Percentiles rank a stretch among this genome's conserved stretches.
phyloP scores from a whole-genome alignment of 1,140 invertebrate species.

The Melitaea cinxia region DNA sequence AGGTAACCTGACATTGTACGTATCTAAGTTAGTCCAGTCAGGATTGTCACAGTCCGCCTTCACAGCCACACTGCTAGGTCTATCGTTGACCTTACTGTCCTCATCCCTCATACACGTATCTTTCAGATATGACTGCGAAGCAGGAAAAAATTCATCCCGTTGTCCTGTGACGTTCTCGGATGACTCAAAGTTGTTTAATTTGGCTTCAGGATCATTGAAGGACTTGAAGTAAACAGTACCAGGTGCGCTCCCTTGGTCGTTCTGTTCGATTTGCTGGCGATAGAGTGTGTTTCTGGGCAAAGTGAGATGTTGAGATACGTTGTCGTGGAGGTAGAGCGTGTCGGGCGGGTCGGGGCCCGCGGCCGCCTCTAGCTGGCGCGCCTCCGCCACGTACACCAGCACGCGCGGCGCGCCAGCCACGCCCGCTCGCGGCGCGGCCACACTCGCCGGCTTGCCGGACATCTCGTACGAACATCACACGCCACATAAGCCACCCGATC shows the following conservation, averaged over 20 bases:
- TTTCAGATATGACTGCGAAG: slow-evolving; percentile 58
- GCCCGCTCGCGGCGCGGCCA: slow-evolving; percentile 74
- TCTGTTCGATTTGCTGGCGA: slow-evolving; percentile 47
- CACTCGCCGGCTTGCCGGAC: slow-evolving; percentile 77
- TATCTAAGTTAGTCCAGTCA: slow-evolving; percentile 60
- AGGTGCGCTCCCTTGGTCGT: slow-evolving; percentile 44
- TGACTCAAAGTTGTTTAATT: slow-evolving; percentile 48
- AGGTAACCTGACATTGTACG: slow-evolving; percentile 50
- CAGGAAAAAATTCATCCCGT: slow-evolving; percentile 50
- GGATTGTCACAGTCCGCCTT: slow-evolving; percentile 55
- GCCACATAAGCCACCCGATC: slow-evolving; percentile 61
- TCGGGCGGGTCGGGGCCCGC: slow-evolving; percentile 59
- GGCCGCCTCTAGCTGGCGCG: slow-evolving; percentile 73
- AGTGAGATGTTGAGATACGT: slow-evolving; percentile 51
- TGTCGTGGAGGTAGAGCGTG: slow-evolving; percentile 59
- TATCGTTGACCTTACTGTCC: slow-evolving; percentile 43
- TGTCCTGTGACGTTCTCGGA: slow-evolving; percentile 43
- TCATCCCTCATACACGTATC: slow-evolving; percentile 55
- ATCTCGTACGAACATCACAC: slow-evolving; percentile 75
- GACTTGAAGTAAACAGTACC: slow-evolving; percentile 58
- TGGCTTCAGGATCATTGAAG: slow-evolving; percentile 56
- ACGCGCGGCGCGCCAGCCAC: slow-evolving; percentile 72
- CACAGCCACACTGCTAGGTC: slow-evolving; percentile 37
- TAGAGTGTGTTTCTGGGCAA: slow-evolving; percentile 50
- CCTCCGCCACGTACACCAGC: slow-evolving; percentile 77